Percentiles rank a stretch among this genome's conserved stretches.
phyloP scores from a whole-genome alignment of 2,797 vertebrate species.

The Epinephelus malabaricus region DNA sequence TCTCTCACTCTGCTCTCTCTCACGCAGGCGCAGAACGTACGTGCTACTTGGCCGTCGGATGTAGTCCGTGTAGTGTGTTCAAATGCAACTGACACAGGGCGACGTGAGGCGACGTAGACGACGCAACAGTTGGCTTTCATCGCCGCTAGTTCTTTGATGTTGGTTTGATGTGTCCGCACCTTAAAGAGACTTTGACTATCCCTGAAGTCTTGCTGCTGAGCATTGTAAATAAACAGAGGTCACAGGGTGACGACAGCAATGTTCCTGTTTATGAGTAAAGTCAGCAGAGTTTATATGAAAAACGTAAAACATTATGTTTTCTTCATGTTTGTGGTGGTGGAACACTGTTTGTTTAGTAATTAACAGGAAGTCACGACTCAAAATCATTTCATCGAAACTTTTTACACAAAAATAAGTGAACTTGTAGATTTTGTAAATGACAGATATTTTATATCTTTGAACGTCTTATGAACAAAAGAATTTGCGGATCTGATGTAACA shows the following conservation, averaged over 20 bases:
- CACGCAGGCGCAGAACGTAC: too few species aligned
- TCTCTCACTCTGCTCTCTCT: too few species aligned
- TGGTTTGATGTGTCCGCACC: too few species aligned
- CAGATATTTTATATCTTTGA: not conserved
- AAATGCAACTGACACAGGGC: too few species aligned
- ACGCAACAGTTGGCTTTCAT: too few species aligned
- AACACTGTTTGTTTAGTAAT: not conserved
- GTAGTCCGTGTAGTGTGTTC: too few species aligned
- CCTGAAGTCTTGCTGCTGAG: not conserved
- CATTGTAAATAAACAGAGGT: slow-evolving; percentile 33
- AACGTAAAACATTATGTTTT: slow-evolving; percentile 7
- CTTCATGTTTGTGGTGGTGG: slow-evolving; percentile 32
- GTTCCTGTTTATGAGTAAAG: not conserved
- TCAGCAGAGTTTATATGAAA: slow-evolving; percentile 25
- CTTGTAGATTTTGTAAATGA: not conserved
- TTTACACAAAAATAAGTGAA: not conserved
- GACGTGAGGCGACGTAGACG: too few species aligned
- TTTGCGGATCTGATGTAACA: not conserved
- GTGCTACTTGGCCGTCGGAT: too few species aligned
- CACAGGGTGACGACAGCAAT: not conserved
- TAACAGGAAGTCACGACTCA: not conserved
- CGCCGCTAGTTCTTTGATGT: too few species aligned
- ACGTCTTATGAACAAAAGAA: not conserved
- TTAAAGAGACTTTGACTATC: too few species aligned
- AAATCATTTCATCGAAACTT: not conserved